These are phyloP conservation scores for Glyptemys insculpta DNA, from an alignment of 2,797 vertebrate species.

Conservation along the genomic window DNA sequence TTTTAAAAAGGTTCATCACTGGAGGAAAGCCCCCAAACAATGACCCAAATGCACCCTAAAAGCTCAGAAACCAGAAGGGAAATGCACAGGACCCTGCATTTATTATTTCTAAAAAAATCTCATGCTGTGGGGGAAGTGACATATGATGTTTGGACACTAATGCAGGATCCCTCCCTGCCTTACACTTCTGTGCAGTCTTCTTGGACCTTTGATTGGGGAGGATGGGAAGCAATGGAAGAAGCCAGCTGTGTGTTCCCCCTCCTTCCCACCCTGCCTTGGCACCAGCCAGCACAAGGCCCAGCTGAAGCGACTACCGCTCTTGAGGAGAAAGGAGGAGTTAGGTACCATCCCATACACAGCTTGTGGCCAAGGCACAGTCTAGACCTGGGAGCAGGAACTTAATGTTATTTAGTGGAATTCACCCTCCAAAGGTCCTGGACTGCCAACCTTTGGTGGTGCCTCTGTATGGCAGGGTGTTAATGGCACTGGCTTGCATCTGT, in stretches of 20 bases:
- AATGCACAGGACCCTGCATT: neutral
- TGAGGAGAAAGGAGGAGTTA: neutral
- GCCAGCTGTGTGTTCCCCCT: neutral
- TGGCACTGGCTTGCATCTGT: neutral
- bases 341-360: neutral
- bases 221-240: neutral
- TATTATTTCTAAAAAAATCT: neutral
- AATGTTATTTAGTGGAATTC: neutral
- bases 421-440: too few relatives aligned
- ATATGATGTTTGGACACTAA: neutral
- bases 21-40: neutral
- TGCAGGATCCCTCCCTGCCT: neutral
- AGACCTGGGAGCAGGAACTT: neutral
- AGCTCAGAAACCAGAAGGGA: neutral
- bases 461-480: neutral
- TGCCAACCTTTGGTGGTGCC: too few relatives aligned
- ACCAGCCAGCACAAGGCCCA: neutral
- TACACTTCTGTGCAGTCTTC: neutral
- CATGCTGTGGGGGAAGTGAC: neutral
- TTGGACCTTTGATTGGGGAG: neutral
- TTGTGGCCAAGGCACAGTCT: neutral
- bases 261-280: neutral
- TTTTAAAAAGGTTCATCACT: neutral
- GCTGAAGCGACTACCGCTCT: rapidly evolving
- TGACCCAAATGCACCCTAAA: neutral